phyloP scores from a whole-genome alignment of 2,888 invertebrate genomes.

The Epirrita christyi region DNA sequence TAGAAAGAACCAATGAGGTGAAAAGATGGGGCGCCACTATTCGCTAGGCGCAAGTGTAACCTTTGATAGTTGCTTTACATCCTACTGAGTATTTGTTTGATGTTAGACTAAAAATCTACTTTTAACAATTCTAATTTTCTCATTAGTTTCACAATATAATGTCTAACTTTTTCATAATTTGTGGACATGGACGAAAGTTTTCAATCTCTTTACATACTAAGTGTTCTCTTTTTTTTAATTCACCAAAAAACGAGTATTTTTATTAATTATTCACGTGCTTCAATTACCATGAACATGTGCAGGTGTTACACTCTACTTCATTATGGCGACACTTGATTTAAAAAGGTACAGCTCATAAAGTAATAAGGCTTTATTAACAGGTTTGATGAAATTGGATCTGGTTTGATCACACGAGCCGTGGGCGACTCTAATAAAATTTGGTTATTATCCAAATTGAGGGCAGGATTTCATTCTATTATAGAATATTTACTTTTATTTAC shows the following conservation, averaged over 20 bases:
- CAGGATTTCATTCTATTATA: slow-evolving; percentile 18
- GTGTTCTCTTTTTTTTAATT: slow-evolving; percentile 5
- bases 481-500: too few relatives aligned
- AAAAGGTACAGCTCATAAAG: slow-evolving; percentile 30
- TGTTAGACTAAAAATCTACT: too few relatives aligned
- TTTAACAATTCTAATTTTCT: too few relatives aligned
- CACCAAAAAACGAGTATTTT: slow-evolving; percentile 4
- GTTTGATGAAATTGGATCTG: slow-evolving; percentile 23
- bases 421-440: slow-evolving; percentile 32
- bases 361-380: slow-evolving; percentile 34
- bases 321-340: slow-evolving; percentile 22
- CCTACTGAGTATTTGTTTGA: too few relatives aligned
- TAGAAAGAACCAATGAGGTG: too few relatives aligned
- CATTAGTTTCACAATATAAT: too few relatives aligned
- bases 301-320: slow-evolving; percentile 26
- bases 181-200: background rate
- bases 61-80: too few relatives aligned
- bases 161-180: background rate
- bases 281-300: slow-evolving; percentile 20
- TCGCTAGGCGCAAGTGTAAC: too few relatives aligned
- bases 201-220: slow-evolving; percentile 16
- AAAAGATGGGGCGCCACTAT: too few relatives aligned
- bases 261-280: slow-evolving; percentile 20
- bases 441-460: slow-evolving; percentile 32
- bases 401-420: slow-evolving; percentile 15